These are phyloP conservation scores for Timandra comae DNA, from an alignment of 2,888 invertebrate species.

Conservation along the genomic window DNA sequence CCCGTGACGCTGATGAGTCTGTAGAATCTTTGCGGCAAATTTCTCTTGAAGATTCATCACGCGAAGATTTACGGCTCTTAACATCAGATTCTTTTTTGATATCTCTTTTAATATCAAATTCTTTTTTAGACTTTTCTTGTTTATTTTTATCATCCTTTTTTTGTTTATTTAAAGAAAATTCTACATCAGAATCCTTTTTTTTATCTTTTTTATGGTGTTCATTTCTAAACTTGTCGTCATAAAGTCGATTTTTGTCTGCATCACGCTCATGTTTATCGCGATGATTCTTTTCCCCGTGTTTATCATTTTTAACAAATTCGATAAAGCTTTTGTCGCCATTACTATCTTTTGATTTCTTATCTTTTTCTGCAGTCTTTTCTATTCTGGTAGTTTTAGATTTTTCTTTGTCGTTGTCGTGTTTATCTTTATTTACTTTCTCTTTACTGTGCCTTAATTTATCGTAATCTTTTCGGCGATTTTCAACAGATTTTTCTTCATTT, in stretches of 20 bases:
- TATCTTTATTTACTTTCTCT: constrained; percentile 55
- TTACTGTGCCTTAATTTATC: constrained; percentile 50
- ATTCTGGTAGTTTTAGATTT: constrained; percentile 45
- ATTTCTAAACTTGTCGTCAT: constrained; percentile 60
- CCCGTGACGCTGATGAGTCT: constrained; percentile 64
- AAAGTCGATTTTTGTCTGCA: constrained; percentile 37
- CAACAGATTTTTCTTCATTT: constrained; percentile 48
- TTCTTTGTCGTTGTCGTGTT: constrained; percentile 49
- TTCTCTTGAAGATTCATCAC: constrained; percentile 61
- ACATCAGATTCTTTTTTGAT: constrained; percentile 58
- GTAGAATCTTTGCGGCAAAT: constrained; percentile 69
- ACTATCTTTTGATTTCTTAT: constrained; percentile 40
- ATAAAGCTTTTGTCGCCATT: too few relatives aligned
- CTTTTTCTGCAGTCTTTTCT: constrained; percentile 35
- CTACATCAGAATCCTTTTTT: constrained; percentile 49
- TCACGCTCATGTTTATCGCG: constrained; percentile 49
- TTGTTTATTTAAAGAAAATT: constrained; percentile 30
- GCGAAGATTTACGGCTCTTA: constrained; percentile 60
- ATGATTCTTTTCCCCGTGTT: constrained; percentile 40
- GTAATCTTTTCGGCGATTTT: constrained; percentile 59
- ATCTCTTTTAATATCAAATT: constrained; percentile 58
- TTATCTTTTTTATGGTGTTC: constrained; percentile 69
- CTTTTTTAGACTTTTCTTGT: constrained; percentile 59
- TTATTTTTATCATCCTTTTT: constrained; percentile 72
- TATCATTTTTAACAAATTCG: constrained; percentile 29